Conservation (phyloP, 2,113 vertebrate genomes). For the Cyphomyrus discorhynchus region DNA sequence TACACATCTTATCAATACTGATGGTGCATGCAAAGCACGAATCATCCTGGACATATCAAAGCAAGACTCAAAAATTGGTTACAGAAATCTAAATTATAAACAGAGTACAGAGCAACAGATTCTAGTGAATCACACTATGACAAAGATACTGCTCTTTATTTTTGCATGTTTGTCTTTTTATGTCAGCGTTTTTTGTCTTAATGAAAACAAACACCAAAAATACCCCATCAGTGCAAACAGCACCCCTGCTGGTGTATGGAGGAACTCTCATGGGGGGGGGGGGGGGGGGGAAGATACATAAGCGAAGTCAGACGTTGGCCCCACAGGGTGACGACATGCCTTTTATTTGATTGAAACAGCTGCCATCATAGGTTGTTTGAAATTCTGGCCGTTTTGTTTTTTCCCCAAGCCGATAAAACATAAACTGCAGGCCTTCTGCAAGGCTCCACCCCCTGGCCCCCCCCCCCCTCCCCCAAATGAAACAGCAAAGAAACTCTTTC, state of each 20-base stretch:
- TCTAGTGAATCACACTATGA: constrained; percentile 6
- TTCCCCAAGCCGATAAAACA: neutral
- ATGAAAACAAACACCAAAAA: constrained; percentile 25
- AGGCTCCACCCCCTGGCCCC: neutral
- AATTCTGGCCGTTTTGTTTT: neutral
- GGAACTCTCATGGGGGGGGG: constrained; percentile 39
- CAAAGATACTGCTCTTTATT: constrained; percentile 22
- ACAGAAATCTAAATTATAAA: constrained; percentile 7
- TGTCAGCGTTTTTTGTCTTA: constrained; percentile 13
- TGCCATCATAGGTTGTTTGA: constrained; percentile 4
- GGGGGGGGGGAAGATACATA: constrained; percentile 45
- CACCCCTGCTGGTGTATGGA: constrained; percentile 24
- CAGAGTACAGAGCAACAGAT: neutral
- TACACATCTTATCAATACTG: neutral
- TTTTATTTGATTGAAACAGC: neutral
- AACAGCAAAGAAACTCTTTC: neutral
- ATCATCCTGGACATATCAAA: neutral
- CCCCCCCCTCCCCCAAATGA: neutral
- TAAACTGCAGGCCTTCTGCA: neutral
- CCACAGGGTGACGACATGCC: constrained; percentile 26
- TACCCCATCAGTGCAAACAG: neutral
- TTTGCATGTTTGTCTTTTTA: constrained; percentile 32
- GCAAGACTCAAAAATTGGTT: neutral
- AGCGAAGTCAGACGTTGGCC: constrained; percentile 37
- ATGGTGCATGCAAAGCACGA: neutral